Percentiles rank a stretch among this genome's conserved stretches.
These are phyloP conservation scores for Drosophila aff. DNA, from an alignment of 1,140 invertebrate species.

Conservation along the genomic window DNA sequence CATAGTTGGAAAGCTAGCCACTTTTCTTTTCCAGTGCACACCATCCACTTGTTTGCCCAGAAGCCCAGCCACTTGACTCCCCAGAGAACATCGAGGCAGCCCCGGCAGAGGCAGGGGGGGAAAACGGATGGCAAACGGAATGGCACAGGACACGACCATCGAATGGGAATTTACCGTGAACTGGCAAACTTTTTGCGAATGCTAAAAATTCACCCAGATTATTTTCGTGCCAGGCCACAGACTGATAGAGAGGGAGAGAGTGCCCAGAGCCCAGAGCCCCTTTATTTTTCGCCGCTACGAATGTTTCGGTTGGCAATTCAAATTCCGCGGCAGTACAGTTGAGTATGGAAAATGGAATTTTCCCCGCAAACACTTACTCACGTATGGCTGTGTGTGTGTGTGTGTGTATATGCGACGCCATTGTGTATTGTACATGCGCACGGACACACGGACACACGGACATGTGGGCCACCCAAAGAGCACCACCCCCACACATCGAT, in stretches of 20 bases:
- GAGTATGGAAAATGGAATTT: conserved; percentile 81
- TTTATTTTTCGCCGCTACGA: conserved; percentile 61
- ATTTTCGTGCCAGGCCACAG: conserved; percentile 54
- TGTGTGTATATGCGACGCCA: conserved; percentile 44
- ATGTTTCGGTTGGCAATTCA: conserved; percentile 76
- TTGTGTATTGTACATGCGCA: conserved; percentile 75
- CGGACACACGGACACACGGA: conserved; percentile 28
- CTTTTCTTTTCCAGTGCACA: conserved; percentile 12
- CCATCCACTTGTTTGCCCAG: conserved; percentile 51
- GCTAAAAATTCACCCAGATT: conserved; percentile 62
- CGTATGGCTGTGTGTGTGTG: background rate
- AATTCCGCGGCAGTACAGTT: conserved; percentile 81
- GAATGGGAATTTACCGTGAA: conserved; percentile 57
- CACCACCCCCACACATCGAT: conserved; percentile 41
- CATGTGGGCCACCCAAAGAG: conserved; percentile 4
- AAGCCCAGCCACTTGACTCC: conserved; percentile 34
- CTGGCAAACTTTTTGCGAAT: conserved; percentile 62
- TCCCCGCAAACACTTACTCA: conserved; percentile 37
- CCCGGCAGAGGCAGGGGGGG: background rate
- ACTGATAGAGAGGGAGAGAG: conserved; percentile 15
- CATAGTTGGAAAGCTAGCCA: background rate
- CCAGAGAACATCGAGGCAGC: conserved; percentile 11
- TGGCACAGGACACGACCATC: conserved; percentile 27
- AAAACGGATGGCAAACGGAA: conserved; percentile 7
- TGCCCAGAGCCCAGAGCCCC: background rate